These are phyloP conservation scores for Rhinolophus sinicus DNA, from an alignment of 2,113 vertebrate genomes.

Conservation along the genomic window DNA sequence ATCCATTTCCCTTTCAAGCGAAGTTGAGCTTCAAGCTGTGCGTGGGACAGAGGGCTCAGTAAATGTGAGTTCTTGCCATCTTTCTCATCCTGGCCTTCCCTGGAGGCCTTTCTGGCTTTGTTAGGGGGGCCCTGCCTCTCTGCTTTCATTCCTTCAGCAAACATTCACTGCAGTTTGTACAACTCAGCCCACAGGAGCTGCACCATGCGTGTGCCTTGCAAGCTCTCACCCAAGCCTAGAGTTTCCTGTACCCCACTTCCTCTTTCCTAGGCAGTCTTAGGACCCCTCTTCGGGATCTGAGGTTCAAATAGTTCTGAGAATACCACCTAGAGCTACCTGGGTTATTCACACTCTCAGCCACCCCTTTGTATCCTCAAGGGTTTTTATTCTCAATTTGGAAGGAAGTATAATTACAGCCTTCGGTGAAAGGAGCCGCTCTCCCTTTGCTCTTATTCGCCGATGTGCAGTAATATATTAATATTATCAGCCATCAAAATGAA, in stretches of 20 bases:
- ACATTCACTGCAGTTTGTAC: not conserved
- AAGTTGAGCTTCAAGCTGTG: not conserved
- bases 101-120: not conserved
- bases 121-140: not conserved
- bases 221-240: not conserved
- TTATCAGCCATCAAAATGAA: not conserved
- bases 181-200: not conserved
- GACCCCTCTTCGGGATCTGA: not conserved
- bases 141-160: not conserved
- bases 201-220: not conserved
- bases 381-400: not conserved
- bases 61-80: not conserved
- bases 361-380: not conserved
- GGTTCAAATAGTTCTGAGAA: not conserved
- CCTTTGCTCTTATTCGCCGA: not conserved
- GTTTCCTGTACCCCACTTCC: too few species aligned
- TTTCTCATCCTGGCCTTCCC: not conserved
- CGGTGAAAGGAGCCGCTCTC: rapidly evolving
- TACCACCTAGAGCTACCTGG: not conserved
- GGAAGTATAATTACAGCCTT: not conserved
- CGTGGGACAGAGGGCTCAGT: not conserved
- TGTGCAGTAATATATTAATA: not conserved
- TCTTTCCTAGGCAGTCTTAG: not conserved
- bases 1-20: conserved; percentile 14
- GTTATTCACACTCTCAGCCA: too few species aligned